These are phyloP conservation scores for Noturus placidus DNA, from an alignment of 2,113 vertebrate genomes.

Conservation along the genomic window DNA sequence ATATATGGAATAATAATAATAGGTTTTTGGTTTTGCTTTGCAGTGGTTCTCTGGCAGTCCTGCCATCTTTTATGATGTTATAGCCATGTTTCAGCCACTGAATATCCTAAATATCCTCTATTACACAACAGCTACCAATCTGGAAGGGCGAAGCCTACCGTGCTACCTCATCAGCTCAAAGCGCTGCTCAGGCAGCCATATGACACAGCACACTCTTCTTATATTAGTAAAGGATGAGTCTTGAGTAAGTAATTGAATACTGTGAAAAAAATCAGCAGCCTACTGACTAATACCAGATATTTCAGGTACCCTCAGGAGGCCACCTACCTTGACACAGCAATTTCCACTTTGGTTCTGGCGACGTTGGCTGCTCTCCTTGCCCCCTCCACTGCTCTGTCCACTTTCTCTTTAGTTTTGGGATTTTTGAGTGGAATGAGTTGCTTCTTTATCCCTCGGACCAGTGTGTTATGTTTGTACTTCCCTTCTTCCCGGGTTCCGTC, in stretches of 20 bases:
- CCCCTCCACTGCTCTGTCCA: slow-evolving; percentile 91
- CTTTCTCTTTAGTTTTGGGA: slow-evolving; percentile 98
- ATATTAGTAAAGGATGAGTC: neutral
- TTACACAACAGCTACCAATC: neutral
- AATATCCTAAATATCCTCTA: neutral
- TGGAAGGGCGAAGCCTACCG: neutral
- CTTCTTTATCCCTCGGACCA: slow-evolving; percentile 97
- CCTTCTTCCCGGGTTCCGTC: slow-evolving; percentile 96
- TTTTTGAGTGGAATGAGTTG: slow-evolving; percentile 97
- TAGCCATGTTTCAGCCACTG: neutral
- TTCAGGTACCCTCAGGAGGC: neutral
- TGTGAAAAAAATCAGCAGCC: neutral
- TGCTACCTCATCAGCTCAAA: neutral
- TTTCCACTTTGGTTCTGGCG: slow-evolving; percentile 97
- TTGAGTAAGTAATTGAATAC: neutral
- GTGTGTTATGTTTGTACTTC: slow-evolving; percentile 97
- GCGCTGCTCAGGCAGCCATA: neutral
- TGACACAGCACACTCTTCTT: neutral
- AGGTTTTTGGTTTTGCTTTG: neutral
- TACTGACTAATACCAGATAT: neutral
- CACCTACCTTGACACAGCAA: slow-evolving; percentile 92
- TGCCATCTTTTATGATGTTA: neutral
- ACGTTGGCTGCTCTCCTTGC: slow-evolving; percentile 90
- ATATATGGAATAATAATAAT: neutral
- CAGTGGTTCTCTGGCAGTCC: too few relatives aligned